Evolutionary conservation across 2,113 vertebrate species (phyloP).

Genomic region (Prolemur simus): DNA sequence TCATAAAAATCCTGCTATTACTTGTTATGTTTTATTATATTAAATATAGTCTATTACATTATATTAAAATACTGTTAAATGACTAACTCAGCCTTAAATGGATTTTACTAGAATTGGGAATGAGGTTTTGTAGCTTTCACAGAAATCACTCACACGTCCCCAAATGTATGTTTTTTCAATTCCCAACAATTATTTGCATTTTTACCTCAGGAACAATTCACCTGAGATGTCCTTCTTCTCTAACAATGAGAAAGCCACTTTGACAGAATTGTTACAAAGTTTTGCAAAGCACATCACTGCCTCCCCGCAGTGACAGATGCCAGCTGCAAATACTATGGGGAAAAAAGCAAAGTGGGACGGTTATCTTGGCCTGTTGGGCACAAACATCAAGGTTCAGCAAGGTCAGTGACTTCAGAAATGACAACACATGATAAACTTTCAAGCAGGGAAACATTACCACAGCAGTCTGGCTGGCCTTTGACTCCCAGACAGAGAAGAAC

Average conservation of each 20-base stretch:
- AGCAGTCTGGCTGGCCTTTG: background rate
- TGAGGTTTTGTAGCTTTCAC: background rate
- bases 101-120: background rate
- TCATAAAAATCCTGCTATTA: background rate
- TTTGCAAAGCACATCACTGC: background rate
- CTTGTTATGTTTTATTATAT: background rate
- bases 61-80: background rate
- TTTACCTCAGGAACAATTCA: background rate
- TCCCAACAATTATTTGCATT: background rate
- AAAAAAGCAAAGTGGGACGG: background rate
- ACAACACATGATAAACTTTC: background rate
- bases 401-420: background rate
- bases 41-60: background rate
- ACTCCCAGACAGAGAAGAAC: background rate
- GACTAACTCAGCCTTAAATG: background rate
- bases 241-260: background rate
- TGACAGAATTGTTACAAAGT: background rate
- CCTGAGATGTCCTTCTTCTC: background rate
- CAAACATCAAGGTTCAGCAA: background rate
- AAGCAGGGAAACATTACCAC: background rate
- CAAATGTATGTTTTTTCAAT: background rate
- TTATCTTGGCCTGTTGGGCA: background rate
- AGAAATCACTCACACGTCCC: background rate
- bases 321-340: background rate
- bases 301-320: background rate